Evolutionary conservation across 1,140 invertebrate genomes (phyloP), one percentile per base, ranked within the genome.

Genomic region (Apolygus lucorum): DNA sequence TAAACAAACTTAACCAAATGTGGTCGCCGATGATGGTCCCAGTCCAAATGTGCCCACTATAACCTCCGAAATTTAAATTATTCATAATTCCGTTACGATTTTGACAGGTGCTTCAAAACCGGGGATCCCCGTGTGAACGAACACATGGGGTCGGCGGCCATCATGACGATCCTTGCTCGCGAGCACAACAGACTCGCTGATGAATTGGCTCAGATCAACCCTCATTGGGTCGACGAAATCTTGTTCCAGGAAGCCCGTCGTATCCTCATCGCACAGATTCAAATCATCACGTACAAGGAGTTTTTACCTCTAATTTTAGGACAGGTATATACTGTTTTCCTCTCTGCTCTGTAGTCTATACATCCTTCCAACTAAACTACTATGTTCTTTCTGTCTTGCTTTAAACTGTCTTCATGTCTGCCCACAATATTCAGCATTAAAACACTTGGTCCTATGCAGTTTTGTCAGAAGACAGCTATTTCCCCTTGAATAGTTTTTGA

Each of bases 231-330:
- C 26, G 90, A 93, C 74, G 90, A 93, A 72, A 79, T 79, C 28
- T 71, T 93, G 0, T 95, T 90, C 77, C 84, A 88, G 76, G 93
- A 96, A 81, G 81, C 91, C 1, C 82, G 93, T 65, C 85, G 86
- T 72, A 90, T 96, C 64, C 81, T 94, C 0, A 87, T 90, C 22
- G 93, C 92, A 1, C 84, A 91, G 77, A 82, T 93, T 75, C 95
- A 97, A 78, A 88, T 92, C 73, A 91, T 97, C 22, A 88, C 88
- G 4, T 97, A 92, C 78, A 89, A 87, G 73, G 94, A 97, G 78
- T 98, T 88, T 78, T 78, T 96, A 54, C 94, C 95, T 0, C 78
- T 88, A 13, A 77, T 96, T 25, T 78, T 96, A 29, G 93, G 92
- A 76, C 84, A 87, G 78, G 79, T 75, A 66, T 52, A 21, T 59